Conservation (phyloP, 2,888 invertebrate genomes). For the Marasmarcha lunaedactyla region DNA sequence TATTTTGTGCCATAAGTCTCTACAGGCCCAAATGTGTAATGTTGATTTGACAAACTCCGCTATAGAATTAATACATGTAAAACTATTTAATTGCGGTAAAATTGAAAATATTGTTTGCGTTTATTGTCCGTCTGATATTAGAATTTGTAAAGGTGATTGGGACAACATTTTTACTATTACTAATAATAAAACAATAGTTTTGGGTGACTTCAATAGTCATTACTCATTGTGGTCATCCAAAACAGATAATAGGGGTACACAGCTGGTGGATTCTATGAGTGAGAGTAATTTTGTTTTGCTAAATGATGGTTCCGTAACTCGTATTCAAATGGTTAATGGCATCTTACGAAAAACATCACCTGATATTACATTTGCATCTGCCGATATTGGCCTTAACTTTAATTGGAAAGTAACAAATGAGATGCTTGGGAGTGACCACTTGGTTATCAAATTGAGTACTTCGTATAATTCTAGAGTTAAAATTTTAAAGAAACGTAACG, state of each 20-base stretch:
- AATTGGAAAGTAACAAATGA: background rate
- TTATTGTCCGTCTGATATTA: background rate
- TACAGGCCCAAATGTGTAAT: background rate
- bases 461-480: background rate
- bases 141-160: background rate
- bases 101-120: background rate
- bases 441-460: background rate
- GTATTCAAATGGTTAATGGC: background rate
- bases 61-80: background rate
- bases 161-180: background rate
- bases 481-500: background rate
- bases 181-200: background rate
- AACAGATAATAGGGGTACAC: background rate
- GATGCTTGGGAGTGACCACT: background rate
- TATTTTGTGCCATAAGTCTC: background rate
- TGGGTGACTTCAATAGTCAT: background rate
- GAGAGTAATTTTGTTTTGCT: background rate
- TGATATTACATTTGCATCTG: background rate
- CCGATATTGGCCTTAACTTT: background rate
- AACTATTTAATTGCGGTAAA: background rate
- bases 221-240: background rate
- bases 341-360: background rate
- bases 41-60: background rate
- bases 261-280: background rate
- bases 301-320: background rate